Evolutionary conservation across 2,113 vertebrate genomes (phyloP), one percentile per base, ranked within the genome.

Genomic region (Mionectes macconnelli): DNA sequence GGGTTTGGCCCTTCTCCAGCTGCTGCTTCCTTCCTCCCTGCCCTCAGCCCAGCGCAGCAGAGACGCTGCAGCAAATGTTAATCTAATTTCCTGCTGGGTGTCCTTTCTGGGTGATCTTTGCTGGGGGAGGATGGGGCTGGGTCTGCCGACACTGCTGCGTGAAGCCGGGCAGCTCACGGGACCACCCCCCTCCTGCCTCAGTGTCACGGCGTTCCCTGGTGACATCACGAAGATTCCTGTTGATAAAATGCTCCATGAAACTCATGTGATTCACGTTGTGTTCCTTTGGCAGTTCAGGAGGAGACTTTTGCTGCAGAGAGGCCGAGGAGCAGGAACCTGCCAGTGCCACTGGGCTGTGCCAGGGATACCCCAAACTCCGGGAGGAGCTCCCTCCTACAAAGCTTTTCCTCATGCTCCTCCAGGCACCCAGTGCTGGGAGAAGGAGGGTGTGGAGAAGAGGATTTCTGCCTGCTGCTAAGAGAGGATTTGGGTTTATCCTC

Each of bases 201-300:
- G 87, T 12, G 89, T 87, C 86, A 74, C 45, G 4, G 57, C 35
- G 1, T 14, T 68, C 37, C 59, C 33, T 16, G 74, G 35, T 10
- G 79, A 30, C 0, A 0, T 1, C 3, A 8, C 1, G n/a, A 64
- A 70, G 81, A 40, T 33, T n/a, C 17, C 6, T 24, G 6, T 9
- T 18, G 75, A 30, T 47, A 4, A 67, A 35, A 49, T 3, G 21
- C 31, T 35, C 0, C 4, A 14, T 2, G 28, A 2, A 8, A 40
- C 50, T 52, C 40, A 0, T 9, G 57, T 3, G 8, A 33, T 40
- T 63, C 7, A 8, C 24, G 3, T 3, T 0, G 6, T 20, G 79
- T 75, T 78, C 49, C 33, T 4, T 10, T 2, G 3, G 63, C 62
- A 20, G 31, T 28, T 44, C 19, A 49, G 6, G 73, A 30, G 78